Evolutionary conservation across 64 coral and sea anemone genomes (phyloP), one percentile per base, ranked within the genome.

Genomic region (Trachythela sp.): DNA sequence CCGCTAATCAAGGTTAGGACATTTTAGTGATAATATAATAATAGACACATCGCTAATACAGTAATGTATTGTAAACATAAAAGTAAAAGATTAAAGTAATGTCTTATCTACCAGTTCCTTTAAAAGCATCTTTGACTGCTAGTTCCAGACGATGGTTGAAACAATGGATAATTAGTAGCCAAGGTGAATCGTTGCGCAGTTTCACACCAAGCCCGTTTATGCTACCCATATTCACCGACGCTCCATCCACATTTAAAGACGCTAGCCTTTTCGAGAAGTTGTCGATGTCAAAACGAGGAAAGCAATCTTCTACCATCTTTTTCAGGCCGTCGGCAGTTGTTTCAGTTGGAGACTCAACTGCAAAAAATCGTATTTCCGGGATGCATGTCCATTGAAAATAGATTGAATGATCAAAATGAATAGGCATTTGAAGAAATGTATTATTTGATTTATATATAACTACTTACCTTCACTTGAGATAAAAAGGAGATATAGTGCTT

Each of bases 121-220:
- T 9, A 64, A 64, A 64, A 24, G 56, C 15, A 27, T 64, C 56
- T 64, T 64, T 64, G 56, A 64, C 24, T 22, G 50, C 77, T 24
- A 90, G 35, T 42, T 90, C 54, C 13, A 90, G 51, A 32, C 80
- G 13, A 35, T 90, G 89, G 33, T 77, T 83, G 36, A 90, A 60
- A 36, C 49, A 84, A 24, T 90, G 80, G 40, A 85, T 60, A 41
- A 84, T 76, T 29, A 64, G n/a, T 20, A 59, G 51, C 14, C 64
- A 83, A 27, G 89, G 89, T 17, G 84, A 30, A 26, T 84, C 36
- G 39, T 24, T 33, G 43, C 52, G 35, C 15, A 89, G n/a, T 41
- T 41, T 40, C 8, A 42, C 35, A 90, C 54, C 89, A 41, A 90
- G 77, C 13, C 80, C 89, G 40, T 90, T 90, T 84, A 36, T 84